These are phyloP conservation scores for Sympetrum striolatum DNA, from an alignment of 2,888 invertebrate genomes.

Conservation along the genomic window DNA sequence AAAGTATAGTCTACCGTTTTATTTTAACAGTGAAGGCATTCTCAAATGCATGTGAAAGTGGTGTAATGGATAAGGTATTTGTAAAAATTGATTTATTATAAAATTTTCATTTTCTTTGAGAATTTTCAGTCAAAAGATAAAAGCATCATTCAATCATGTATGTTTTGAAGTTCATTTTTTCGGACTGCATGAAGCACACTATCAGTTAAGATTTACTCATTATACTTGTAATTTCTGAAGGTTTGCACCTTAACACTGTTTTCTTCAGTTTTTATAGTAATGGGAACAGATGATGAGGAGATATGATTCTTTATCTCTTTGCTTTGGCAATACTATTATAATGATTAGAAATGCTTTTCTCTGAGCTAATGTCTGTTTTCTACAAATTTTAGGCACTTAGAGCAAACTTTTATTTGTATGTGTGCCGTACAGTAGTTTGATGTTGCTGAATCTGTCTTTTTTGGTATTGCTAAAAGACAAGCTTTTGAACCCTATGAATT, in stretches of 20 bases:
- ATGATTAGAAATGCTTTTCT: not conserved
- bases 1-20: not conserved
- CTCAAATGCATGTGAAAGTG: not conserved
- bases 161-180: not conserved
- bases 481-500: no score
- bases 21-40: not conserved
- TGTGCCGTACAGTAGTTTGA: not conserved
- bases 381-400: not conserved
- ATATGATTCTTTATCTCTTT: not conserved
- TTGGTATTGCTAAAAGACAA: not conserved
- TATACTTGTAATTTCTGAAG: not conserved
- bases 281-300: not conserved
- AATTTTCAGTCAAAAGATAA: not conserved
- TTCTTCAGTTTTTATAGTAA: no score
- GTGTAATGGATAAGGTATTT: not conserved
- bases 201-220: not conserved
- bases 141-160: not conserved
- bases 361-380: not conserved
- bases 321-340: not conserved
- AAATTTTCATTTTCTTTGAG: not conserved
- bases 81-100: not conserved
- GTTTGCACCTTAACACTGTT: not conserved
- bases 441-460: not conserved
- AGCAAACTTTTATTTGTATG: not conserved
- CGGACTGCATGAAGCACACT: not conserved